Base-by-base conservation (phyloP, 2,888 invertebrate species). In the Pollenia labialis region DNA sequence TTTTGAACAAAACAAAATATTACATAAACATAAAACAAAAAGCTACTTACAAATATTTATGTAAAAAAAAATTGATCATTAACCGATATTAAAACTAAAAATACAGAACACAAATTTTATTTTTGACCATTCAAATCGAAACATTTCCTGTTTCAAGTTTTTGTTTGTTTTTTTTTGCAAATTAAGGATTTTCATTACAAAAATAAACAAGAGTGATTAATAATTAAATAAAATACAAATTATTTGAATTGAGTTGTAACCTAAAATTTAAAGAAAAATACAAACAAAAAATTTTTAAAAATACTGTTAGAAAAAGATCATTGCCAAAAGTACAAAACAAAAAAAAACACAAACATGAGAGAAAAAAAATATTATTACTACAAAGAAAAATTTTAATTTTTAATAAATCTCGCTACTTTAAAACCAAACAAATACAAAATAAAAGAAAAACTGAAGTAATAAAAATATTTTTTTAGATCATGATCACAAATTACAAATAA, bases 221-320 rank as follows among this genome's bases (percentile, higher is more conserved):
- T 86, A 58, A 62, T 56, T 71, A 87, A 90, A 82, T 52, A 87
- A 88, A 88, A 89, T 79, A 87, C 50, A 88, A 84, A 88, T 81
- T 66, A 79, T 68, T 81, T 52, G 54, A 86, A 64, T 83, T 85
- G 81, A 79, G 85, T 79, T 82, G 56, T 75, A 76, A 86, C 68
- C 68, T 83, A 83, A 79, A 79, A 81, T 66, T 54, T 72, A 74
- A 71, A 23, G 9, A 66, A 18, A 71, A 71, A 76, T 62, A 69
- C 72, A 81, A 74, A 88, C 85, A 54, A 87, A 76, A 58, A 56
- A 86, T 85, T 85, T 82, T 84, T 88, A 84, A 88, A 85, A 80
- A 89, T 86, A 90, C 89, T 90, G 90, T 92, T 91, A 92, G 91
- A 89, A 88, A 91, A 92, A 92, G 90, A 92, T 92, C 92, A 92